These are phyloP conservation scores for Microcebus jonahi DNA, from an alignment of 2,113 vertebrate species.

Conservation along the genomic window DNA sequence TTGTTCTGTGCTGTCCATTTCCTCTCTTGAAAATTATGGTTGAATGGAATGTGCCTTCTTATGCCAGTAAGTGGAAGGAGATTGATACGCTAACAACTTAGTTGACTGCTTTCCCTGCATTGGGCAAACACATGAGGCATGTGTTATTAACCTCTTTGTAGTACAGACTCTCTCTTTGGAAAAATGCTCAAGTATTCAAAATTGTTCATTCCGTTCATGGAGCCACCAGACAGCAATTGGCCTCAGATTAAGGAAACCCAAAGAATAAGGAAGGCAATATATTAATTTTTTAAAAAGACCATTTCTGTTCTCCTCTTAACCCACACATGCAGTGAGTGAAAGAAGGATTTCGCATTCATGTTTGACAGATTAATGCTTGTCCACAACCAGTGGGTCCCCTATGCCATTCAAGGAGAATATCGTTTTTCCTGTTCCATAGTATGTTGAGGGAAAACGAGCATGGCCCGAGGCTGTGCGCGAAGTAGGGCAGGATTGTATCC, in stretches of 20 bases:
- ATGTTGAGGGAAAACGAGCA: neutral
- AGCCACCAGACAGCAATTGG: neutral
- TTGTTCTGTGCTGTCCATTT: neutral
- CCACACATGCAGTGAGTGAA: no score
- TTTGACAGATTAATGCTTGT: neutral
- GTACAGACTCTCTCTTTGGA: neutral
- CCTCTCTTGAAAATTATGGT: neutral
- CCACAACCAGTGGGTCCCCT: neutral
- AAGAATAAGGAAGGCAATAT: neutral
- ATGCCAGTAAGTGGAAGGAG: neutral
- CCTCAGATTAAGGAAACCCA: neutral
- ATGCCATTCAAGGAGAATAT: no score
- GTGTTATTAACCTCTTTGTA: neutral
- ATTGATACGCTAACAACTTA: neutral
- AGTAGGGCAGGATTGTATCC: neutral
- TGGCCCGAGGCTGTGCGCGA: neutral
- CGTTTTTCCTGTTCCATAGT: neutral
- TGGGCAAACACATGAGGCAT: neutral
- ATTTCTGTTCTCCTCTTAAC: neutral
- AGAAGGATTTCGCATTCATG: neutral
- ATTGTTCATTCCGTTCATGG: neutral
- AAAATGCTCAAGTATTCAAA: neutral
- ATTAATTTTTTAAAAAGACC: neutral
- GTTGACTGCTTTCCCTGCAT: neutral
- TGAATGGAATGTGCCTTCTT: neutral